Percentiles rank a stretch among this genome's conserved stretches.
phyloP scores from a whole-genome alignment of 2,113 vertebrate genomes.

The Pteruthius melanotis region DNA sequence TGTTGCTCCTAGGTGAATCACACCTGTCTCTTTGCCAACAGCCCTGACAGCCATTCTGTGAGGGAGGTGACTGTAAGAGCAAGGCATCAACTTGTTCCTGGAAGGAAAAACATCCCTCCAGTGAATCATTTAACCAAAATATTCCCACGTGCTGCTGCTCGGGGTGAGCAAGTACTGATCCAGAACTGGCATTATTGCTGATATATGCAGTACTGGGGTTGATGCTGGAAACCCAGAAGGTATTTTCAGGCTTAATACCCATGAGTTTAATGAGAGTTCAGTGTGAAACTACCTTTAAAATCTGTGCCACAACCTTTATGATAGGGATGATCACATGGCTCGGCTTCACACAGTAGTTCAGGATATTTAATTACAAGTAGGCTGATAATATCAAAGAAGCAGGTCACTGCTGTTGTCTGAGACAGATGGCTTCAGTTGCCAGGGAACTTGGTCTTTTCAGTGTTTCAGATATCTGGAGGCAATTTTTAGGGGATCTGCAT shows the following conservation, averaged over 20 bases:
- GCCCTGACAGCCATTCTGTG: not conserved
- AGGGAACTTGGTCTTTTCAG: not conserved
- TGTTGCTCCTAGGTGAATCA: not conserved
- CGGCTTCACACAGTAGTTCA: not conserved
- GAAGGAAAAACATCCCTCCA: not conserved
- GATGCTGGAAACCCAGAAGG: not conserved
- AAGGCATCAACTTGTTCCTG: not conserved
- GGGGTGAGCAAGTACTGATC: not conserved
- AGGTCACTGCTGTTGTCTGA: not conserved
- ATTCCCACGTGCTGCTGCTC: not conserved
- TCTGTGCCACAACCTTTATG: not conserved
- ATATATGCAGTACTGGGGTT: not conserved
- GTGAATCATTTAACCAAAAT: not conserved
- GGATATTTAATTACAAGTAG: not conserved
- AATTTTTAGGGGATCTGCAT: not conserved
- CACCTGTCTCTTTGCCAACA: not conserved
- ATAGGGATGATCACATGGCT: not conserved
- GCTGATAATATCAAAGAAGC: not conserved
- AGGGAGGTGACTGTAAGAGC: not conserved
- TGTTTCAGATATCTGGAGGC: not conserved
- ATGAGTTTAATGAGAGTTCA: not conserved
- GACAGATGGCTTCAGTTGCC: not conserved
- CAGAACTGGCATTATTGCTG: not conserved
- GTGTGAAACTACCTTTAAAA: not conserved
- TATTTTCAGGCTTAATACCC: not conserved